Percentiles rank a stretch among this genome's conserved stretches.
Evolutionary conservation across 2,888 invertebrate genomes (phyloP).

Genomic region (Ceriagrion tenellum): DNA sequence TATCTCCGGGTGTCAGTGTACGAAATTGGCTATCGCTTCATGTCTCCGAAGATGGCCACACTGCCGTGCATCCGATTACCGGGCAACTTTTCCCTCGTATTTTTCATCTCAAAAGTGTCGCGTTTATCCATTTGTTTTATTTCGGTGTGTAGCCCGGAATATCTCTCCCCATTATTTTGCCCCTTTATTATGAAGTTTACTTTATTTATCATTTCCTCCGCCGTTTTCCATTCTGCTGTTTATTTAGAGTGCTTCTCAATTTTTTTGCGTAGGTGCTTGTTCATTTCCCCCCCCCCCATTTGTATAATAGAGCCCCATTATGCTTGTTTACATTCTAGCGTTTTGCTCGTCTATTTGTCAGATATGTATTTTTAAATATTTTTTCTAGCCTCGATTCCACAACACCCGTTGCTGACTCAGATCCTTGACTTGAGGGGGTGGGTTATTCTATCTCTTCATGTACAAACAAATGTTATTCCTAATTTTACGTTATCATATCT

Average conservation of each 20-base stretch:
- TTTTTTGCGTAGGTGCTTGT: neutral
- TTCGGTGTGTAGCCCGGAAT: neutral
- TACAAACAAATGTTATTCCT: neutral
- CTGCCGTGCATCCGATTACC: neutral
- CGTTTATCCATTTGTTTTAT: neutral
- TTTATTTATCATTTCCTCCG: neutral
- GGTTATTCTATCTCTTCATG: neutral
- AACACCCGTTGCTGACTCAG: neutral
- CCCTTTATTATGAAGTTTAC: neutral
- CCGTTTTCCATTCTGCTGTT: neutral
- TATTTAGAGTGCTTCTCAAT: neutral
- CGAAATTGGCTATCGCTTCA: neutral
- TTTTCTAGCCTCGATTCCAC: neutral
- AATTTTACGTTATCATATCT: too few relatives aligned
- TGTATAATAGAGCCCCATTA: neutral
- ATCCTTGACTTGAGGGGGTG: neutral
- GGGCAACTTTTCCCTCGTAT: neutral
- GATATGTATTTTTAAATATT: neutral
- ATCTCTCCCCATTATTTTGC: neutral
- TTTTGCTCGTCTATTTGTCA: neutral
- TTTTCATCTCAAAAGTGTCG: neutral
- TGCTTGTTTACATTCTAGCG: neutral
- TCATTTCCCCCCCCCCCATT: neutral
- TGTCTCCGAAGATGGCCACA: neutral
- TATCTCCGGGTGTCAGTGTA: neutral